Base-by-base conservation (phyloP, 2,797 vertebrate genomes). In the Diplodus puntazzo region DNA sequence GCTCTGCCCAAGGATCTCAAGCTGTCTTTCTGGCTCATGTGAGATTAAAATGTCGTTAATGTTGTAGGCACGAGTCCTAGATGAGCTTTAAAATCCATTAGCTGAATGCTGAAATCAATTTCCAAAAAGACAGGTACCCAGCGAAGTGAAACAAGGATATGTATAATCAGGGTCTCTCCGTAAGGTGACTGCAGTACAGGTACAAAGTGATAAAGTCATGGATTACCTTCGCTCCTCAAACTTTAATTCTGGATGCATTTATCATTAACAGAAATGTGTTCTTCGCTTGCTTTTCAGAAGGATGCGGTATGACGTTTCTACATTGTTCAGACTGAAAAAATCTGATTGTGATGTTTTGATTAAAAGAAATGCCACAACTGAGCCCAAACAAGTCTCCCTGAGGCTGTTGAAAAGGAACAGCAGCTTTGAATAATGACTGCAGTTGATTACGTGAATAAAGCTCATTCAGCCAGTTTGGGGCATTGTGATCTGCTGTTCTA, bases 41-140 rank as follows among this genome's bases (percentile, higher is more conserved):
- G 75, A 78, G 84, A 84, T 86, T 85, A 69, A 82, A 86, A 79
- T 69, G 61, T 66, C 63, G 83, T 83, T 79, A 86, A 70, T 60
- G 63, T 75, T 53, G 60, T 9, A 65, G 65, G 39, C 48, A 27
- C 43, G 66, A 72, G 57, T 73, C 57, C 39, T 59, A 43, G 61
- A 70, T 63, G 23, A 67, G 77, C 34, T 86, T 86, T 69, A 63
- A 73, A 80, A 80, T 73, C 70, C 60, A 84, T 83, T 42, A 59
- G 46, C 65, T 27, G 61, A 76, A 82, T 50, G 61, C 23, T 78
- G 42, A 64, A 79, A 80, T 88, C 60, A 73, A 85, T 85, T 79
- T 87, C 66, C 62, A 69, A 61, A 69, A 50, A 77, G 72, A 86
- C 73, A 69, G 60, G 50, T 67, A 68, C 59, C 53, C 72, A 76